phyloP scores from a whole-genome alignment of 2,888 invertebrate species.

The Lepidocyrtinus sp. region DNA sequence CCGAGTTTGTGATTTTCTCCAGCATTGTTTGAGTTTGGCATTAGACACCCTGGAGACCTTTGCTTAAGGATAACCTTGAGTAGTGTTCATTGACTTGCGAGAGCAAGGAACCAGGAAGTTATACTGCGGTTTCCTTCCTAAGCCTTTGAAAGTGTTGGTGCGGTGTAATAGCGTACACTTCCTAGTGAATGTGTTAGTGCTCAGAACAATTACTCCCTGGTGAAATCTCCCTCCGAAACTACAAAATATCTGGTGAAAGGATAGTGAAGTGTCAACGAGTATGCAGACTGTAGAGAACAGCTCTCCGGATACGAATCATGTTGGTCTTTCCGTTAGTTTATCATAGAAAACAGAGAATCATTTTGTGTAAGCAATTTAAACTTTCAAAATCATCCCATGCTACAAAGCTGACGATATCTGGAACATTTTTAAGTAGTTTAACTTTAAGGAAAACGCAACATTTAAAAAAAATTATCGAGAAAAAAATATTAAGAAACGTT shows the following conservation, averaged over 20 bases:
- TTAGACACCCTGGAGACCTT: neutral
- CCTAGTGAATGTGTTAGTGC: neutral
- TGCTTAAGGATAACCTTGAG: conserved; percentile 34
- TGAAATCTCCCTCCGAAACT: neutral
- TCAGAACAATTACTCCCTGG: neutral
- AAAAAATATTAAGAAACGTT: neutral
- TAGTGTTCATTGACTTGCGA: too few relatives aligned
- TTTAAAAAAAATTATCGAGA: neutral
- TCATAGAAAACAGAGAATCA: conserved; percentile 33
- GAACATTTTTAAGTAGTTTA: conserved; percentile 14
- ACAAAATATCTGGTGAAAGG: conserved; percentile 1
- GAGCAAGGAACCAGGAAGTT: conserved; percentile 21
- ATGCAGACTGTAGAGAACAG: conserved; percentile 19
- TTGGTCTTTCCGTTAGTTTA: conserved; percentile 47
- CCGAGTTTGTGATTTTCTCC: too few relatives aligned
- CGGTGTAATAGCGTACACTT: neutral
- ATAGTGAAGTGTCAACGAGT: neutral
- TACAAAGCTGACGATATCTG: conserved; percentile 12
- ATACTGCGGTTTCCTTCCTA: conserved; percentile 16
- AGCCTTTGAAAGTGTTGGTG: neutral
- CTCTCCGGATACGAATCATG: conserved; percentile 35
- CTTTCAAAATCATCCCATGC: conserved; percentile 25
- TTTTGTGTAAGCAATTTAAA: neutral
- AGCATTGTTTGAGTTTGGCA: neutral
- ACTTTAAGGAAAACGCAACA: conserved; percentile 24